Percentiles rank a stretch among this genome's conserved stretches.
These are phyloP conservation scores for Phrynosoma platyrhinos DNA, from an alignment of 2,113 vertebrate genomes.

Conservation along the genomic window DNA sequence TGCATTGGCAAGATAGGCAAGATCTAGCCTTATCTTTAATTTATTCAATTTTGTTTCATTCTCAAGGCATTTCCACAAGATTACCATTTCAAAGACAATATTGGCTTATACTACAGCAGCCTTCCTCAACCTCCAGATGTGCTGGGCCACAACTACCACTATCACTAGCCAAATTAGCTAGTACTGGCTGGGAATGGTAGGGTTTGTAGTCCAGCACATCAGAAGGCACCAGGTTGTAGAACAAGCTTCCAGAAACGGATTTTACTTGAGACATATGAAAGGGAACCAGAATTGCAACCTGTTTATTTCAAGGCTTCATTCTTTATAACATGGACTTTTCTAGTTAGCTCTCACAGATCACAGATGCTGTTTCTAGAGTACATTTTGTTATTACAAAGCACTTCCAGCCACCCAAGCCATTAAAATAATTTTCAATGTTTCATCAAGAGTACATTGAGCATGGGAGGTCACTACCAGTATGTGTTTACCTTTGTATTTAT, in stretches of 20 bases:
- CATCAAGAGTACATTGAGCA: too few species aligned
- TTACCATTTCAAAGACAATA: conserved; percentile 5
- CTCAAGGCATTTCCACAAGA: not conserved
- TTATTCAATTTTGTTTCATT: not conserved
- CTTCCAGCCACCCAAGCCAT: too few species aligned
- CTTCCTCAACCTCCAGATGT: not conserved
- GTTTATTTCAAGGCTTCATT: too few species aligned
- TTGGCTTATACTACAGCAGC: not conserved
- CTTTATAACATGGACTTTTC: too few species aligned
- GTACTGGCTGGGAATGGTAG: not conserved
- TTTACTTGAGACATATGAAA: not conserved
- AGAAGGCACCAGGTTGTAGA: not conserved
- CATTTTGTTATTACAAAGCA: too few species aligned
- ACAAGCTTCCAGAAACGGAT: not conserved
- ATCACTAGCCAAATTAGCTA: not conserved
- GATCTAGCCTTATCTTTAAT: not conserved
- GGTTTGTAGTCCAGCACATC: not conserved
- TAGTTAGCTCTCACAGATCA: too few species aligned
- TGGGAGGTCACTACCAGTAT: too few species aligned
- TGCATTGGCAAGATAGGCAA: not conserved
- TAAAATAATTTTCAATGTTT: too few species aligned
- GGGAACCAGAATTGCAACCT: not conserved
- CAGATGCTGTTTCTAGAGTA: too few species aligned
- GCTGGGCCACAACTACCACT: not conserved
- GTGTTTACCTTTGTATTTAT: not conserved